Evolutionary conservation across 2,888 invertebrate species (phyloP), one percentile per base, ranked within the genome.

Genomic region (Orchestes rusci): DNA sequence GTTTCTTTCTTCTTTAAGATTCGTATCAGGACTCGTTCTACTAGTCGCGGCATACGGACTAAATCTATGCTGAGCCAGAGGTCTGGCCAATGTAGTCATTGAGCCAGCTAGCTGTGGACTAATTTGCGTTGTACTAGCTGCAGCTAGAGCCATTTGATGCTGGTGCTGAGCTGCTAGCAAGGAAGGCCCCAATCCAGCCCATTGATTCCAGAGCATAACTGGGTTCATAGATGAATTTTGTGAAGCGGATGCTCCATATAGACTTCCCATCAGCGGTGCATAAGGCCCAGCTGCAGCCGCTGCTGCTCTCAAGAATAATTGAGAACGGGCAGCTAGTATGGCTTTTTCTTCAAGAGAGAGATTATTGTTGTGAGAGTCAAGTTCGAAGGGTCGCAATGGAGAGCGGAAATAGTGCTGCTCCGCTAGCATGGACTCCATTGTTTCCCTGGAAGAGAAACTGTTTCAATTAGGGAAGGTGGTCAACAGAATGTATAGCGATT

Each of bases 341-440:
- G 85, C 84, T 59, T 84, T 84, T 65, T 86, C 86, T 62, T 86
- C 86, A 51, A 84, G 63, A 13, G 82, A 83, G 33, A 86, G 69
- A 56, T 82, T 82, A 60, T 79, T 79, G 59, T 80, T 79, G 59
- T 82, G 78, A 46, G 76, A 76, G 53, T 87, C 85, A 60, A 84
- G 70, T 55, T 80, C 78, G 59, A 84, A 82, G 27, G 85, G 82
- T 38, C 86, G 78, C 56, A 86, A 70, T 2, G 84, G 84, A 38
- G 86, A 80, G 35, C 88, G 80, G 52, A 88, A 73, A 58, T 87
- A 81, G 58, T 88, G 86, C 69, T 89, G 88, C 62, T 89, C 88
- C 31, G 84, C 85, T 59, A 89, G 67, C 82, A 90, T 84, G 40
- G 83, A 83, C 68, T 90, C 90, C 89, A 90, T 89, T 45, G 88